phyloP scores from a whole-genome alignment of 2,888 invertebrate genomes.

The Crocallis elinguaria region DNA sequence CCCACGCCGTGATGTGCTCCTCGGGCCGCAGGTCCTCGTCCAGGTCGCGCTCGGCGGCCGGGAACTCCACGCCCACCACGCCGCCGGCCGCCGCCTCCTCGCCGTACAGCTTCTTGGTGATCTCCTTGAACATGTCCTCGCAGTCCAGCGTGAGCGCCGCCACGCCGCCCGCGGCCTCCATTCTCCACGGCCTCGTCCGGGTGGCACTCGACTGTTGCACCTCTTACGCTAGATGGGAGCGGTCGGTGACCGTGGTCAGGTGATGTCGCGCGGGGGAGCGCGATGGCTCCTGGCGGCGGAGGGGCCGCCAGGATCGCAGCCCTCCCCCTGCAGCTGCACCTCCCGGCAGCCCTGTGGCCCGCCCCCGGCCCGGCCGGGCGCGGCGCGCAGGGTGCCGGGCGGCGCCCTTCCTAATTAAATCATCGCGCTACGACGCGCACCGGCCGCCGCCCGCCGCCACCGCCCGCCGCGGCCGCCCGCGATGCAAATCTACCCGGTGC shows the following conservation, averaged over 20 bases:
- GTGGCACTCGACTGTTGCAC: background rate
- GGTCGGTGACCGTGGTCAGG: no score
- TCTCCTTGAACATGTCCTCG: conserved; percentile 96
- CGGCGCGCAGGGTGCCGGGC: background rate
- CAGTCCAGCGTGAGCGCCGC: conserved; percentile 87
- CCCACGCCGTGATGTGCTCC: conserved; percentile 90
- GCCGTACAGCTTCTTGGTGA: conserved; percentile 95
- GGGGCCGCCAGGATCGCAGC: background rate
- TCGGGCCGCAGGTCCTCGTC: conserved; percentile 87
- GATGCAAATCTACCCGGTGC: no score
- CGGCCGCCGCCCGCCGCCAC: background rate
- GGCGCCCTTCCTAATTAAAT: conserved; percentile 7
- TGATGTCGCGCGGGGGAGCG: background rate
- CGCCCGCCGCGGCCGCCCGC: background rate
- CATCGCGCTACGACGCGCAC: conserved; percentile 3
- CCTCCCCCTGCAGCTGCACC: conserved; percentile 18
- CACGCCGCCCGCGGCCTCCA: conserved; percentile 71
- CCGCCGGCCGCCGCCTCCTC: conserved; percentile 86
- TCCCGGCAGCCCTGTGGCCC: conserved; percentile 1
- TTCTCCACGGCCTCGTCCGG: conserved; percentile 78
- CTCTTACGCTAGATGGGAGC: background rate
- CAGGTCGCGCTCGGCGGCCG: conserved; percentile 78
- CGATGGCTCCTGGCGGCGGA: background rate
- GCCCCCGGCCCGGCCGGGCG: background rate
- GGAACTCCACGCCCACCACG: conserved; percentile 77